Percentiles rank a stretch among this genome's conserved stretches.
These are phyloP conservation scores for Pomatorhinus ruficollis DNA, from an alignment of 2,113 vertebrate species.

Conservation along the genomic window DNA sequence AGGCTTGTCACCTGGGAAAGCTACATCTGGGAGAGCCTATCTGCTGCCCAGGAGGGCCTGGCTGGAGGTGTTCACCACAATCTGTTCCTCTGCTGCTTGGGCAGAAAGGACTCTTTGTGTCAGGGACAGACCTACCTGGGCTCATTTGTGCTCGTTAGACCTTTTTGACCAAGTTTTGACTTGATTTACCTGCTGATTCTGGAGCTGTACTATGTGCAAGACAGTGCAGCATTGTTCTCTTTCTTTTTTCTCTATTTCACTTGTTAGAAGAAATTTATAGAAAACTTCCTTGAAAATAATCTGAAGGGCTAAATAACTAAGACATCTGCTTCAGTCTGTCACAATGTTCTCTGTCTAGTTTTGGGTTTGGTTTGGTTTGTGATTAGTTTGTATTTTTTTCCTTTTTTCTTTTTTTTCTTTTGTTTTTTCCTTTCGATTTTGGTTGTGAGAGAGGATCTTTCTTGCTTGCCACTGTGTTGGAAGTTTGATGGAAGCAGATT, in stretches of 20 bases:
- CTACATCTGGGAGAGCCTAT: background rate
- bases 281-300: background rate
- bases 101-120: background rate
- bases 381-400: background rate
- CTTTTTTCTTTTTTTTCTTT: too few relatives aligned
- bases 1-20: background rate
- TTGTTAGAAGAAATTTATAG: background rate
- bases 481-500: background rate
- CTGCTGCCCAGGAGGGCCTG: background rate
- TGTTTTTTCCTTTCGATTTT: background rate
- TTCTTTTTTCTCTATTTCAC: background rate
- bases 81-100: background rate
- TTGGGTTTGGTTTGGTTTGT: background rate
- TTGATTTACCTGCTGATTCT: conserved; percentile 10
- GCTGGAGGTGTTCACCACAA: background rate
- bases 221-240: background rate
- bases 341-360: background rate
- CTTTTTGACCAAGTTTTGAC: background rate
- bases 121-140: background rate
- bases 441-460: background rate
- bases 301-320: background rate
- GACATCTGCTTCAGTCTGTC: background rate
- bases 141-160: background rate
- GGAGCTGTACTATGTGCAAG: background rate
- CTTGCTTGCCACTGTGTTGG: background rate